Base-by-base conservation (phyloP, 2,888 invertebrate genomes). In the Piscicola geometra region DNA sequence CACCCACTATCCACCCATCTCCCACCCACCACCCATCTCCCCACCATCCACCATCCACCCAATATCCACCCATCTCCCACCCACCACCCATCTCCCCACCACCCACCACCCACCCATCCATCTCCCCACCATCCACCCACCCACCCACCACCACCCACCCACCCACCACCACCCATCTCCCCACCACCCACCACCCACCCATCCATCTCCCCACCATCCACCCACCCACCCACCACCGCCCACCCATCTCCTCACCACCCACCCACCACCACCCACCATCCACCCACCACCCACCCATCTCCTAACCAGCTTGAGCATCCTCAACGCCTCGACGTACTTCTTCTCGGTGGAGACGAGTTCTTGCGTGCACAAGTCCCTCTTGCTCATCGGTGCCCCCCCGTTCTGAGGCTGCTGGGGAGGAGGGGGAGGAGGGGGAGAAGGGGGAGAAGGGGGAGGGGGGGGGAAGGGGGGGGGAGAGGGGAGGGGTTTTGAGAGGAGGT, bases 301-400 rank as follows among this genome's bases (percentile, higher is more conserved):
- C 50, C 9, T 47, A 52, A 75, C 75, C 33, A 30, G 35, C 69
- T 56, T 71, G 28, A 75, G 70, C 36, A 71, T 71, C 30, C 25
- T 75, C 0, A 75, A 36, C 15, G 71, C 75, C 30, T 75, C 75
- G 15, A 75, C 71, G 15, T 75, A 75, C 32, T 75, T 75, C 30
- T 71, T 75, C 60, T 75, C 75, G 25, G 75, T 75, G 9, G 25
- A 33, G 2, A 75, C 75, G 33, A 75, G 47, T 36, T 75, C 75
- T 36, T 75, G 56, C 12, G 71, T 71, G 60, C 75, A 75, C 56
- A 71, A 33, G 35, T 75, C 75, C 56, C 71, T 69, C 64, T 75
- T 75, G 21, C 69, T 69, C 47, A 60, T 70, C 1, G 75, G 75
- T 50, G 67, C 68, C 3, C 33, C 56, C 5, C 35, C 47, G 60